These are phyloP conservation scores for Tetropium fuscum DNA, from an alignment of 2,888 invertebrate species.

Conservation along the genomic window DNA sequence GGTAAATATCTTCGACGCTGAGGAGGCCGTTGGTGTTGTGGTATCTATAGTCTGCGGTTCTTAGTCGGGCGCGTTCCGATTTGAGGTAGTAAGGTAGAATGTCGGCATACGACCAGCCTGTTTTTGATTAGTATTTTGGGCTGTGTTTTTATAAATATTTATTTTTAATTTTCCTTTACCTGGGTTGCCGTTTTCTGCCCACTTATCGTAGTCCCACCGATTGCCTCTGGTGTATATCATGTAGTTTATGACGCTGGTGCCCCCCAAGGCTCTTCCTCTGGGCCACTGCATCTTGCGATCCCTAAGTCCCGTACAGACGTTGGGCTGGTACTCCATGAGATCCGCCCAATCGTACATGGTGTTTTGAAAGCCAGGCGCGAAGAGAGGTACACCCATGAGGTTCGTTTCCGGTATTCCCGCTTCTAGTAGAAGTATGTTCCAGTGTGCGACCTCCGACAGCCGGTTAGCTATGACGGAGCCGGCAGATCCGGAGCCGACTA, in stretches of 20 bases:
- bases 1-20: conserved; percentile 71
- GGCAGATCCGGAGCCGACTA: conserved; percentile 87
- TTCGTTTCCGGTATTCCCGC: conserved; percentile 15
- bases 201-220: conserved; percentile 74
- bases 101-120: conserved; percentile 73
- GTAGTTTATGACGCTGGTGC: conserved; percentile 72
- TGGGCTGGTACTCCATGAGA: conserved; percentile 57
- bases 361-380: conserved; percentile 11
- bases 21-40: conserved; percentile 74
- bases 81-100: conserved; percentile 68
- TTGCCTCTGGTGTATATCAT: conserved; percentile 84
- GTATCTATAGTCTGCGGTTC: conserved; percentile 63
- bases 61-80: conserved; percentile 58
- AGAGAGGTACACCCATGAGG: conserved; percentile 9
- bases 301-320: conserved; percentile 32
- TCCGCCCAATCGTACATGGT: conserved; percentile 62
- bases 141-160: no score
- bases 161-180: no score
- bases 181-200: conserved; percentile 76
- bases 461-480: conserved; percentile 75
- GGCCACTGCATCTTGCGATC: conserved; percentile 64
- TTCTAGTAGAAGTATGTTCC: conserved; percentile 19
- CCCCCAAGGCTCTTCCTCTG: conserved; percentile 72
- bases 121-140: no score
- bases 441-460: conserved; percentile 14